Conservation (phyloP, 2,888 invertebrate species). For the Microplitis manilae region DNA sequence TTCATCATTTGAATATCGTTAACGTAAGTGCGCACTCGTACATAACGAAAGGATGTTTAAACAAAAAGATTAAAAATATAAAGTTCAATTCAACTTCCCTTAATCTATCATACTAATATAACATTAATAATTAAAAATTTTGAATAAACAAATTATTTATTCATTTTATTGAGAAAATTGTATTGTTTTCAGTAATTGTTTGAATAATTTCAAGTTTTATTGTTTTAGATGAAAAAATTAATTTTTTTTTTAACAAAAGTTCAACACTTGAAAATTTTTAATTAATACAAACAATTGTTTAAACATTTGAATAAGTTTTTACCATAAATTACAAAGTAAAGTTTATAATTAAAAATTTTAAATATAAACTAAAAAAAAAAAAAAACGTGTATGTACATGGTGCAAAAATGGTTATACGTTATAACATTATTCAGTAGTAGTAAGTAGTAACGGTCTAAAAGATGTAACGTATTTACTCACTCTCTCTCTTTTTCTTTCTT, state of each 20-base stretch:
- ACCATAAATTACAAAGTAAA: no score
- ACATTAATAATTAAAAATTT: neutral
- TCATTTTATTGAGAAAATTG: neutral
- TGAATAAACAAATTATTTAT: neutral
- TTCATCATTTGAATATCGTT: neutral
- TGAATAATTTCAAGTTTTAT: no score
- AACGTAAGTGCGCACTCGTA: neutral
- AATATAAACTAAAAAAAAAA: neutral
- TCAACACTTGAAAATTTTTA: no score
- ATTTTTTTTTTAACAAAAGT: no score
- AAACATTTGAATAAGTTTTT: no score
- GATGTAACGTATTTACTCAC: conserved; percentile 2
- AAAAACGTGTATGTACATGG: neutral
- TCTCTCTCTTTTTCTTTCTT: neutral
- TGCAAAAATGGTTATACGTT: neutral
- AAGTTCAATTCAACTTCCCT: neutral
- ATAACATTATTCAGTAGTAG: neutral
- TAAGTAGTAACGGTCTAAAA: neutral
- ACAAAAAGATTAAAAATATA: conserved; percentile 12
- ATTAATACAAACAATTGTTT: no score
- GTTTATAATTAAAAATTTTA: neutral
- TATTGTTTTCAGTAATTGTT: no score
- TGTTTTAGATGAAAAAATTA: no score
- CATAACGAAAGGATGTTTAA: conserved; percentile 1
- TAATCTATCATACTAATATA: neutral